Conservation (phyloP, 2,797 vertebrate species). For the Mormyrops attenuatus region DNA sequence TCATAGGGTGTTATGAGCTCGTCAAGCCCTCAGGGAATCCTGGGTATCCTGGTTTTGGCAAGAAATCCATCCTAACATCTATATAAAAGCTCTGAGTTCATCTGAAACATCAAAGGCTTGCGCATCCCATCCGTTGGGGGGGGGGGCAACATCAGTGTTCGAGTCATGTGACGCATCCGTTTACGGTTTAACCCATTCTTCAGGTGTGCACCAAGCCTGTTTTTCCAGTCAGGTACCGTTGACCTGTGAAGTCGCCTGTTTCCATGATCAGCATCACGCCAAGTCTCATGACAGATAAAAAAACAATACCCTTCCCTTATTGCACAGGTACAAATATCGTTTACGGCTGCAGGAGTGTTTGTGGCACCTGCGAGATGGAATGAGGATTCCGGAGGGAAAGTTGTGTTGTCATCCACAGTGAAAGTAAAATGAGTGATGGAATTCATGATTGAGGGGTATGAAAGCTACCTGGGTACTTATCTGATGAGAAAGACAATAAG, state of each 20-base stretch:
- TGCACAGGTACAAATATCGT: background rate
- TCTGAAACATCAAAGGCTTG: constrained; percentile 18
- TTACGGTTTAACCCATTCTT: background rate
- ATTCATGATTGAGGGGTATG: background rate
- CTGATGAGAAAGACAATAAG: background rate
- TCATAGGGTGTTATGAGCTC: background rate
- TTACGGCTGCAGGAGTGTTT: background rate
- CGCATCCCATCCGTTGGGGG: background rate
- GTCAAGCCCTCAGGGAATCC: background rate
- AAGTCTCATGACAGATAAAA: background rate
- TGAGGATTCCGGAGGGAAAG: background rate
- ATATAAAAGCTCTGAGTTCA: constrained; percentile 11
- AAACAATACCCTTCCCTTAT: background rate
- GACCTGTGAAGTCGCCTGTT: background rate
- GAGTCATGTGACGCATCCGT: background rate
- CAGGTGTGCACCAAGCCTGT: background rate
- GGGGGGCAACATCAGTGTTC: background rate
- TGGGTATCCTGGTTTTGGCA: background rate
- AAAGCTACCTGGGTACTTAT: background rate
- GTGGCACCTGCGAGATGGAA: background rate
- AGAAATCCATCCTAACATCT: constrained; percentile 15
- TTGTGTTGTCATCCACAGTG: background rate
- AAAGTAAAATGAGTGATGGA: background rate
- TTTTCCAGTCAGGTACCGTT: background rate
- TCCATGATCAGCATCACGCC: background rate